Evolutionary conservation across 1,140 invertebrate species (phyloP), one percentile per base, ranked within the genome.

Genomic region (Cotesia vestalis): DNA sequence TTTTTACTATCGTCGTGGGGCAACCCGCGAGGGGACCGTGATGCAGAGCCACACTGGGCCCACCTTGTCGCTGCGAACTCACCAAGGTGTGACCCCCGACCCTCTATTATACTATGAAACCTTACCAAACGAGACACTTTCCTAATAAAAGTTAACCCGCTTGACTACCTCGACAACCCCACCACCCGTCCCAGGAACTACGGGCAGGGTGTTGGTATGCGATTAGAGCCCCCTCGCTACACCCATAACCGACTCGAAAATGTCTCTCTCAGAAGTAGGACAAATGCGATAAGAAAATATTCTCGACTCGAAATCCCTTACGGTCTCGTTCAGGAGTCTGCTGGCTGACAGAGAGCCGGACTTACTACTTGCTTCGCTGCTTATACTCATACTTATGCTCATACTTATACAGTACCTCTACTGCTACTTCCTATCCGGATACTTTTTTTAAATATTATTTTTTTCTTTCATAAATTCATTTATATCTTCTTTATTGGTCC

Each of bases 1-100:
- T 87, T 87, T 87, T 86, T 86, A 85, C 85, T 87, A 86, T 86
- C 85, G 85, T 86, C 84, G 78, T 83, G 85, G 85, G 84, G 80
- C 82, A 78, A 83, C 74, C 77, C 80, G 77, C 83, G 73, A 78
- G 79, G 78, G 73, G 74, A 78, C 76, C 74, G 78, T 86, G 84
- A 87, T 86, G 81, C 84, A 86, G 69, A 81, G 81, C 77, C 83
- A 79, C 84, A 72, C 74, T 81, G 82, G 83, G 80, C 82, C 80
- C 81, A 82, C 77, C 80, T 79, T 83, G 83, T 85, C 40, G 6
- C 82, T 81, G 78, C 79, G 77, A 82, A 85, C 83, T 81, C 79
- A 79, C 77, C 80, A 74, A 83, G 77, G 78, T 83, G 78, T 83
- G 76, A 84, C 81, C 75, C 77, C 72, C 71, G 75, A 77, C 73